These are phyloP conservation scores for Periphyllus acericola DNA, from an alignment of 2,888 invertebrate species.

Conservation along the genomic window DNA sequence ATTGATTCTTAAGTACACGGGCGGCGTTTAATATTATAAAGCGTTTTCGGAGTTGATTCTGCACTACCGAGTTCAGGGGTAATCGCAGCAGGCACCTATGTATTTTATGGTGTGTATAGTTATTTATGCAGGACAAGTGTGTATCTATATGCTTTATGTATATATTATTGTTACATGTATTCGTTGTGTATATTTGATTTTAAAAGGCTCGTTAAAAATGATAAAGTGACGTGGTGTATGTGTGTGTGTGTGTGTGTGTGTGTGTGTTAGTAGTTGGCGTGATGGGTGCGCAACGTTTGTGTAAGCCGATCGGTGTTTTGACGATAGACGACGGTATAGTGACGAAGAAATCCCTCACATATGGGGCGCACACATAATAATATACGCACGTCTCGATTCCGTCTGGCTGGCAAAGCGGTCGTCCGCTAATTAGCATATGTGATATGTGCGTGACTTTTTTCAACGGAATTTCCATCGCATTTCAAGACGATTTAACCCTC, in stretches of 20 bases:
- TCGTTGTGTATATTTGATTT: not conserved
- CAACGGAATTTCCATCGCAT: conserved; percentile 44
- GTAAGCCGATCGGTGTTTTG: conserved; percentile 57
- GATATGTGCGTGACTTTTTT: conserved; percentile 37
- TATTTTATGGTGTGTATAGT: not conserved
- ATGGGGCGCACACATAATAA: conserved; percentile 16
- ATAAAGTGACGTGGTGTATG: conserved; percentile 36
- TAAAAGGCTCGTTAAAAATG: conserved; percentile 60
- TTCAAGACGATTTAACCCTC: conserved; percentile 7
- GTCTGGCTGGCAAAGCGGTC: conserved; percentile 15
- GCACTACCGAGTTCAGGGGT: not conserved
- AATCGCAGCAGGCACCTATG: not conserved
- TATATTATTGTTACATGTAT: not conserved
- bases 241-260: too few relatives aligned
- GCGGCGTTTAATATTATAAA: too few relatives aligned
- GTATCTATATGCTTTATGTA: not conserved
- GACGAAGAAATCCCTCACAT: not conserved
- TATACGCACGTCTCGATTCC: not conserved
- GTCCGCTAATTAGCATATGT: conserved; percentile 60
- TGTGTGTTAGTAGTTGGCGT: too few relatives aligned
- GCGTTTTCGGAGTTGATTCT: too few relatives aligned
- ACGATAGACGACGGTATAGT: conserved; percentile 10
- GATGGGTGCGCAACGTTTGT: conserved; percentile 8
- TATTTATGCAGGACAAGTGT: not conserved
- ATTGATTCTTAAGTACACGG: too few relatives aligned